Base-by-base conservation (phyloP, 2,113 vertebrate species). In the Atherinomorus stipes region DNA sequence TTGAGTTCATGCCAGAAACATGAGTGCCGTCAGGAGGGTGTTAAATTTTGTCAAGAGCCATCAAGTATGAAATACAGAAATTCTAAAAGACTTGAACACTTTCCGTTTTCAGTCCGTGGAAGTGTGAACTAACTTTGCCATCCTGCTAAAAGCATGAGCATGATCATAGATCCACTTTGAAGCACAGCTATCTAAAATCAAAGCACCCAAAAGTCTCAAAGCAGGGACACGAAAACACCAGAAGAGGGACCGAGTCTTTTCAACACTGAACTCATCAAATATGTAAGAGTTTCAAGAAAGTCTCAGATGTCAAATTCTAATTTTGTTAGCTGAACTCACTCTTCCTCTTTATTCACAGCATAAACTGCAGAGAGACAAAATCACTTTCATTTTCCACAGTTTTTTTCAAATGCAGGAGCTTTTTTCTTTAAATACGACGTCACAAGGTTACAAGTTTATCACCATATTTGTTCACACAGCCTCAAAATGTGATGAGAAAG, bases 261-360 rank as follows among this genome's bases (percentile, higher is more conserved):
- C 23, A 57, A 66, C 59, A 73, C 77, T 59, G 74, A 76, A 74
- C 56, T 81, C 67, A 86, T 90, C 53, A 89, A 86, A 81, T 79
- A 86, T 88, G 80, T 51, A 84, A 54, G 59, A 74, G 59, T 58
- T 74, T 61, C 69, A 49, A 50, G n/a, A 42, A 76, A 56, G 34
- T 67, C 50, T 40, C 45, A 81, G 62, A 70, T 28, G 50, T 52
- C 0, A 3, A 56, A 68, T 78, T 64, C 59, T 70, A 34, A 71
- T 80, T 85, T 72, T 78, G 12, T 64, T 21, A 16, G 42, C 13
- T 19, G 75, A 67, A 74, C 42, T 57, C 11, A n/a, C 40, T 0
- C n/a, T 57, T 64, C 34, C 49, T 34, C 11, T 44, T 37, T 49
- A 42, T 44, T 70, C 51, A 53, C 11, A 59, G 53, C 31, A 38